phyloP scores from a whole-genome alignment of 2,113 vertebrate genomes.

The Siphamia tubifer region DNA sequence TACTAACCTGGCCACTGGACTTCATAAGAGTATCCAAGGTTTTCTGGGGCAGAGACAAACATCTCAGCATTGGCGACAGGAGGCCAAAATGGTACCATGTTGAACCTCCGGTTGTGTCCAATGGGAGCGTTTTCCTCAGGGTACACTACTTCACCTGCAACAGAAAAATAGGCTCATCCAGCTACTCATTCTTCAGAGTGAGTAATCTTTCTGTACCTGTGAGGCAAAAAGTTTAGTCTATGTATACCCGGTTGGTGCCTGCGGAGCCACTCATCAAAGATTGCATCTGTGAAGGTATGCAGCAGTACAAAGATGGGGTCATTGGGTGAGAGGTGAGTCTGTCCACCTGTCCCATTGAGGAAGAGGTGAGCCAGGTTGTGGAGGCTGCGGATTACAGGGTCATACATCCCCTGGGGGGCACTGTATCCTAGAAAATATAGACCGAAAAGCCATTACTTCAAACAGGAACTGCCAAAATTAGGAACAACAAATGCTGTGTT shows the following conservation, averaged over 20 bases:
- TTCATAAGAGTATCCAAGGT: conserved; percentile 92
- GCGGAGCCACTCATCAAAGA: conserved; percentile 95
- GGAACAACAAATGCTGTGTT: conserved; percentile 38
- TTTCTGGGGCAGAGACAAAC: conserved; percentile 90
- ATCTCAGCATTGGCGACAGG: conserved; percentile 92
- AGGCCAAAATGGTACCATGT: conserved; percentile 98
- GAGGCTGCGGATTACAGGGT: conserved; percentile 90
- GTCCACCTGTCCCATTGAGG: conserved; percentile 93
- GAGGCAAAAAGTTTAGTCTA: not conserved
- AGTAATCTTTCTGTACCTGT: not conserved
- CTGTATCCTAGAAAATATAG: conserved; percentile 86
- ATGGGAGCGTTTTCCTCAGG: conserved; percentile 93
- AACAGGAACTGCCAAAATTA: conserved; percentile 37
- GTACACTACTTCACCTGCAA: conserved; percentile 84
- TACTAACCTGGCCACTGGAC: conserved; percentile 92
- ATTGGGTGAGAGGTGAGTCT: conserved; percentile 94
- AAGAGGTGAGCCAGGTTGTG: conserved; percentile 97
- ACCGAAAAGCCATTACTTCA: not conserved
- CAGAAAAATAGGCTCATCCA: not conserved
- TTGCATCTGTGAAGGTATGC: conserved; percentile 94
- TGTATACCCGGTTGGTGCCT: conserved; percentile 84
- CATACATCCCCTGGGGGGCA: conserved; percentile 89
- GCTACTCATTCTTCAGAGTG: not conserved
- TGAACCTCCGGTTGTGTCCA: conserved; percentile 92
- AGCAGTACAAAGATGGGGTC: conserved; percentile 95